Evolutionary conservation across 2,797 vertebrate species (phyloP), one percentile per base, ranked within the genome.

Genomic region (Anolis apletophallus): DNA sequence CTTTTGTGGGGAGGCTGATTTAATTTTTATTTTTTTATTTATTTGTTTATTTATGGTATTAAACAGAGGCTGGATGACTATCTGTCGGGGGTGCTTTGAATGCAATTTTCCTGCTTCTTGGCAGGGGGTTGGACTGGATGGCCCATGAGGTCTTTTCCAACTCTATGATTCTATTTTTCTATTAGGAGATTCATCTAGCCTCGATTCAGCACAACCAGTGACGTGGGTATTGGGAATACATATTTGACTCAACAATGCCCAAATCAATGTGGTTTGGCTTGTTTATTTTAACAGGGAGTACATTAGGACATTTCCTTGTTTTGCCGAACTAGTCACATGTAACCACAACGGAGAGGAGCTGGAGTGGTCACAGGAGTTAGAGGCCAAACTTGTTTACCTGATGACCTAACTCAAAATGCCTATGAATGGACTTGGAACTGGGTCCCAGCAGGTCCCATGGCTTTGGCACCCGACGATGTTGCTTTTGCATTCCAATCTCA

Each of bases 401-500:
- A 19, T 50, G 26, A 54, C 40, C n/a, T n/a, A 59, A 6, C 29
- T 80, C 21, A 8, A 52, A 71, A 40, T 21, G 54, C 64, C 23
- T 68, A 26, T 32, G 2, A 64, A 50, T 46, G 46, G 69, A 32
- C 46, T 23, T 46, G 21, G 36, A 40, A 73, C 71, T 46, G 1
- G 72, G 19, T 2, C 50, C 29, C 50, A 16, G 13, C 0, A 6
- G 23, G 5, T 34, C 36, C n/a, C 40, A 40, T 52, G 36, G 64
- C 55, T 61, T 72, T 68, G 46, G 52, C 55, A 40, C 50, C 13
- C 46, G 36, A 80, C n/a, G 75, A 72, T 40, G 81, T 72, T 87
- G 81, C 46, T 83, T 23, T 61, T 40, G 81, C 40, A 40, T 87
- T 73, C 75, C 75, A 52, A 16, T 50, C 57, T 73, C 74, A 14